Conservation (phyloP, 2,888 invertebrate species). For the Scaeva pyrastri region DNA sequence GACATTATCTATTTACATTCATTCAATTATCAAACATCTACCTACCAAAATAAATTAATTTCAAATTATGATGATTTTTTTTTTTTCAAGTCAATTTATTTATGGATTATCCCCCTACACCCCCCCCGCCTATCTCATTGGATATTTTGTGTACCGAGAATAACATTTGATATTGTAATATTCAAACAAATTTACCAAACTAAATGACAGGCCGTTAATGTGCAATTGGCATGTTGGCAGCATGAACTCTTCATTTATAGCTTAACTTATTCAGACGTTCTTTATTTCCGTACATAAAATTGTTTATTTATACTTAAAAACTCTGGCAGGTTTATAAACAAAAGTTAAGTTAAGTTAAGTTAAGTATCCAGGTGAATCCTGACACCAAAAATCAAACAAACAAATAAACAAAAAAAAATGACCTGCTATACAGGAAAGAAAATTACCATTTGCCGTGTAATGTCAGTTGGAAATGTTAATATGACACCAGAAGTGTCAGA, state of each 20-base stretch:
- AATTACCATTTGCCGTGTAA: slow-evolving; percentile 72
- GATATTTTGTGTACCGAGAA: neutral
- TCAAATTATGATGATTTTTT: neutral
- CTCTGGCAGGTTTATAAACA: too few relatives aligned
- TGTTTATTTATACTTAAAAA: slow-evolving; percentile 15
- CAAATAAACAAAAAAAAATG: slow-evolving; percentile 29
- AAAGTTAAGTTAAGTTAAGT: too few relatives aligned
- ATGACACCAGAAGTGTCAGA: slow-evolving; percentile 72
- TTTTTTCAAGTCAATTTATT: neutral
- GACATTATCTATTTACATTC: too few relatives aligned
- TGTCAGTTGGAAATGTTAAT: slow-evolving; percentile 72
- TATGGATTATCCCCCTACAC: neutral
- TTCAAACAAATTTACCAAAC: slow-evolving; percentile 24
- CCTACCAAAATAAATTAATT: neutral
- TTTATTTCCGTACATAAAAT: slow-evolving; percentile 6
- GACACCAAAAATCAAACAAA: slow-evolving; percentile 43
- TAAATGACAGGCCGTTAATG: slow-evolving; percentile 79
- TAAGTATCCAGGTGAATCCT: slow-evolving; percentile 53
- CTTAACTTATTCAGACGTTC: neutral
- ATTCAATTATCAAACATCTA: too few relatives aligned
- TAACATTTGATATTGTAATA: neutral
- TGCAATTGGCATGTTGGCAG: slow-evolving; percentile 82
- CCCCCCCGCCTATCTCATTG: neutral
- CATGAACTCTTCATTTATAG: slow-evolving; percentile 65
- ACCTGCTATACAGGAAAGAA: slow-evolving; percentile 66